These are phyloP conservation scores for Tragulus kanchil DNA, from an alignment of 2,113 vertebrate species.

Conservation along the genomic window DNA sequence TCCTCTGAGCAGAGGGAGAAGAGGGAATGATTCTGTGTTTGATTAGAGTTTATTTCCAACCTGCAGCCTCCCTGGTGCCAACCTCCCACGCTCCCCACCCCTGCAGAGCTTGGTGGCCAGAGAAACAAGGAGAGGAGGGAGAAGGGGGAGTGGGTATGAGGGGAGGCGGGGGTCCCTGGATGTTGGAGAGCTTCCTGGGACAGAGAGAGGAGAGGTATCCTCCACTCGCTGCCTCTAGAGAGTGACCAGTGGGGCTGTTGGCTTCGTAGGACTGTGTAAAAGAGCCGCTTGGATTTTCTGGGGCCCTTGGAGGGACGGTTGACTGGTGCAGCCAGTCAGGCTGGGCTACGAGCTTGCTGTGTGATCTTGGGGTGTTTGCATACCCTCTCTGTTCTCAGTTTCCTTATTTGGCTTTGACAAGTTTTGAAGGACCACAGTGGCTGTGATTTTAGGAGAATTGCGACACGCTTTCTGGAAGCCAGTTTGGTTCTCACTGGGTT, in stretches of 20 bases:
- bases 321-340: rapidly evolving
- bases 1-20: slow-evolving; percentile 68
- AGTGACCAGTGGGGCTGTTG: rapidly evolving
- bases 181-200: neutral
- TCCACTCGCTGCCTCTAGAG: neutral
- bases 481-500: neutral
- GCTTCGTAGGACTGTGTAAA: neutral
- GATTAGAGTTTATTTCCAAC: slow-evolving; percentile 83
- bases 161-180: neutral
- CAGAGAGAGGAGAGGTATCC: neutral
- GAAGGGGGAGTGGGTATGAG: neutral
- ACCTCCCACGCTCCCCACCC: slow-evolving; percentile 10
- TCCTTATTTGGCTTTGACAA: neutral
- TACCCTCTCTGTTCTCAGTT: neutral
- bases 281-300: rapidly evolving
- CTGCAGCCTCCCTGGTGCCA: slow-evolving; percentile 70
- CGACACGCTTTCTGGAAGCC: neutral
- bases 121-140: neutral
- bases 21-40: slow-evolving; percentile 71
- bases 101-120: neutral
- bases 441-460: neutral
- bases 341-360: neutral
- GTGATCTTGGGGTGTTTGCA: neutral
- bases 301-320: rapidly evolving
- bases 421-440: neutral